Percentiles rank a stretch among this genome's conserved stretches.
These are phyloP conservation scores for Phaonia tiefii DNA, from an alignment of 2,888 invertebrate species.

Conservation along the genomic window DNA sequence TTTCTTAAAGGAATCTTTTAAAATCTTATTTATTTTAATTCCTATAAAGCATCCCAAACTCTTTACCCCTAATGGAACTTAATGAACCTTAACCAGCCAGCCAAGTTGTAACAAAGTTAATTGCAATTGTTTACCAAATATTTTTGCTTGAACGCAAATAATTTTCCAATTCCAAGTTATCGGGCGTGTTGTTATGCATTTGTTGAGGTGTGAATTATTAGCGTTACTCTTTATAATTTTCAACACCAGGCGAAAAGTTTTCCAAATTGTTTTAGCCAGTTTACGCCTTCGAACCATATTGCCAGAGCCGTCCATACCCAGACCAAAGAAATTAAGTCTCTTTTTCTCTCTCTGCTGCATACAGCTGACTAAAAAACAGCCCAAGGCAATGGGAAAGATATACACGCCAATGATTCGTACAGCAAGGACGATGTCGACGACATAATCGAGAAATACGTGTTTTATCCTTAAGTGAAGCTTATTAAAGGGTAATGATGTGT, in stretches of 20 bases:
- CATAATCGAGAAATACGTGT: constrained; percentile 50
- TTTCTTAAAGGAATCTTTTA: too few relatives aligned
- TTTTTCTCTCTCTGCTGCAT: constrained; percentile 14
- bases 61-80: too few relatives aligned
- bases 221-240: constrained; percentile 54
- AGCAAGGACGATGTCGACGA: constrained; percentile 5
- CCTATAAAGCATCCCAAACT: too few relatives aligned
- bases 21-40: too few relatives aligned
- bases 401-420: constrained; percentile 13
- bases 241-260: constrained; percentile 55
- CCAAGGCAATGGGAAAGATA: constrained; percentile 32
- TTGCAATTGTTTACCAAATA: constrained; percentile 64
- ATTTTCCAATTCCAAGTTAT: constrained; percentile 37
- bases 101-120: constrained; percentile 35
- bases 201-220: constrained; percentile 67
- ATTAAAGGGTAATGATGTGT: constrained; percentile 42
- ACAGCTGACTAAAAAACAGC: constrained; percentile 12
- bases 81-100: constrained; percentile 27
- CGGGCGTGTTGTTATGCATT: constrained; percentile 24
- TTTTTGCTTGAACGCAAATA: constrained; percentile 39
- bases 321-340: constrained; percentile 43
- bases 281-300: constrained; percentile 56
- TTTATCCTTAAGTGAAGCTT: constrained; percentile 44
- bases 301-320: too few relatives aligned
- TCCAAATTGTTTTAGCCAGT: constrained; percentile 56